Conservation (phyloP, 2,888 invertebrate species). For the Papilio protenor region DNA sequence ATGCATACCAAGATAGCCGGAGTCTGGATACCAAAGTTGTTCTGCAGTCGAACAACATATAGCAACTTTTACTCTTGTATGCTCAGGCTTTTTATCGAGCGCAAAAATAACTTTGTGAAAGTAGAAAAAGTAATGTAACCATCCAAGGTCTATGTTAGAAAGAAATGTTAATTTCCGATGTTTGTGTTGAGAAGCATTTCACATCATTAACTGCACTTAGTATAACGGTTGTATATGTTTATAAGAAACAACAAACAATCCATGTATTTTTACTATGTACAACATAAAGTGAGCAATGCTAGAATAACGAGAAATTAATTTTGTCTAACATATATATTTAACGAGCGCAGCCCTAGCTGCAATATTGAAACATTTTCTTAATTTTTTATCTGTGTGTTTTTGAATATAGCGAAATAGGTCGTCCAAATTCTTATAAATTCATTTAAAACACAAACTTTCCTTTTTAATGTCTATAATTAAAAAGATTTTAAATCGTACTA, state of each 20-base stretch:
- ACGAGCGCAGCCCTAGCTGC: background rate
- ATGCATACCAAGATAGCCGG: conserved; percentile 51
- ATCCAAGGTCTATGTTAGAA: conserved; percentile 18
- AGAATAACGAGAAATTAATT: too few species aligned
- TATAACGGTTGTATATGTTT: background rate
- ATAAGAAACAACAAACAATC: background rate
- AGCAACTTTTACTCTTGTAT: background rate
- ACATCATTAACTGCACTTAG: background rate
- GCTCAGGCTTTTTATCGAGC: background rate
- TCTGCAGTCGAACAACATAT: conserved; percentile 6
- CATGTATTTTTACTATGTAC: too few species aligned
- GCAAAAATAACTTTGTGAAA: conserved; percentile 26
- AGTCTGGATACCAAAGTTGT: conserved; percentile 15
- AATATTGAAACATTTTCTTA: background rate
- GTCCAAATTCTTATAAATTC: background rate
- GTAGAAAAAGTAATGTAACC: conserved; percentile 31
- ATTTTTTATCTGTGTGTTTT: background rate
- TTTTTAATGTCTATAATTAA: background rate
- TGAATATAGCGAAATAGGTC: background rate
- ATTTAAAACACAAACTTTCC: background rate
- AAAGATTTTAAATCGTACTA: background rate
- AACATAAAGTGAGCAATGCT: too few species aligned
- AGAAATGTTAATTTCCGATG: conserved; percentile 23
- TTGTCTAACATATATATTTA: too few species aligned
- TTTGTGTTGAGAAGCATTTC: background rate